These are phyloP conservation scores for Hiodon alosoides DNA, from an alignment of 2,113 vertebrate genomes.

Conservation along the genomic window DNA sequence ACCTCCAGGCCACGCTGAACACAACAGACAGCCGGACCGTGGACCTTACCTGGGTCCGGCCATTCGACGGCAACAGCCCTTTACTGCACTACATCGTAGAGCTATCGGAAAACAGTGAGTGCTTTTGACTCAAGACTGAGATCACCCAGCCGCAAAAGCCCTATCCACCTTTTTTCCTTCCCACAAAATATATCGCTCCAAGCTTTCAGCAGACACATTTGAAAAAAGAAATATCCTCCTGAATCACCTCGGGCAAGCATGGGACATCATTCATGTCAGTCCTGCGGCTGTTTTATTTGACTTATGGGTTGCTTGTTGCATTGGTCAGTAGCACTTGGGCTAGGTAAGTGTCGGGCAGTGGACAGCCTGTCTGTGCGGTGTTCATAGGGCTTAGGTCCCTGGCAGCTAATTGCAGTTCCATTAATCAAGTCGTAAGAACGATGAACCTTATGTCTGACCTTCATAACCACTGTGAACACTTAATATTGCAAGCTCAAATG, in stretches of 20 bases:
- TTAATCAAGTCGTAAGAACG: not conserved
- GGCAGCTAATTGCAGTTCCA: not conserved
- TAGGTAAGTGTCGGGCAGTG: not conserved
- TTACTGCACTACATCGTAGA: constrained; percentile 85
- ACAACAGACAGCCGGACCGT: constrained; percentile 71
- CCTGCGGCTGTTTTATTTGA: not conserved
- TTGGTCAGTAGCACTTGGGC: not conserved
- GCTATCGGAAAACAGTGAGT: constrained; percentile 91
- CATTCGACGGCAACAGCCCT: constrained; percentile 92
- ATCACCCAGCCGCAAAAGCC: not conserved
- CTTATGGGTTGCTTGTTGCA: not conserved
- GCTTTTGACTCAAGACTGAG: not conserved
- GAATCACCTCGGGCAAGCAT: not conserved
- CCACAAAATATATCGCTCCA: not conserved
- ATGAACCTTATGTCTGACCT: not conserved
- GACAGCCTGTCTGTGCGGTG: not conserved
- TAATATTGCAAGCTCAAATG: no score
- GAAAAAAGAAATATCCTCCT: not conserved
- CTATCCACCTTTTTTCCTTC: not conserved
- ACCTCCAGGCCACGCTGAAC: constrained; percentile 76
- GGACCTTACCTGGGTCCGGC: constrained; percentile 84
- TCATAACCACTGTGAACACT: no score
- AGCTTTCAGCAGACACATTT: not conserved
- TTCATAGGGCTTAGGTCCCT: not conserved
- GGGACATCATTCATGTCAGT: not conserved